Evolutionary conservation across 1,140 invertebrate genomes (phyloP), one percentile per base, ranked within the genome.

Genomic region (Venustaconcha ellipsiformis): DNA sequence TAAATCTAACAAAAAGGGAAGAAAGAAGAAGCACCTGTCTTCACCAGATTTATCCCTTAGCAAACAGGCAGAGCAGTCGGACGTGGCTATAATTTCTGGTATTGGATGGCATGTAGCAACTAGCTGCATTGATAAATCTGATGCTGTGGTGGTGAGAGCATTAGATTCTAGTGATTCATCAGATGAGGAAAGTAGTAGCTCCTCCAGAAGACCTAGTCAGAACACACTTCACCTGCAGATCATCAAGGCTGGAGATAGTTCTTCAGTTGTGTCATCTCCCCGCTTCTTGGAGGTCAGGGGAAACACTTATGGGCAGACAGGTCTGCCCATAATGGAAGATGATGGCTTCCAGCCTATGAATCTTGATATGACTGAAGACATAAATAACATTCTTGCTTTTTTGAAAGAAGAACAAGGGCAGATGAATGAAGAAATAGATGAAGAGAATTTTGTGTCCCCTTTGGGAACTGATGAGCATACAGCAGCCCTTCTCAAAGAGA

Each of bases 31-130:
- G 18, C 72, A 78, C 59, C 76, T 77, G 60, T 78, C 73, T 55
- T 68, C 76, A 55, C 63, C 71, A 67, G 77, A 78, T 48, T 23
- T 58, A 17, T 65, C 67, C 1, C 70, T 82, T 6, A 74, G 66
- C 55, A 78, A 76, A 72, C 74, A 85, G 59, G 80, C 82, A 48
- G 56, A 78, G 30, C 80, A 87, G 66, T 66, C 82, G 5, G 80
- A 86, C 74, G 76, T 83, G 15, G 86, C 84, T 20, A 65, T 87
- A n/a, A 86, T 89, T 23, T 83, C 84, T 57, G 87, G 87, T 14
- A 86, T 88, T 70, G 88, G 86, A 14, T 88, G 87, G 88, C 88
- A 89, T 66, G 68, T 89, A 23, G 84, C 84, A n/a, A 82, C 88
- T 17, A 70, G 78, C 6, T 86, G 84, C 76, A 70, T 81, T 23